These are phyloP conservation scores for Lucilia sericata DNA, from an alignment of 1,140 invertebrate genomes.

Conservation along the genomic window DNA sequence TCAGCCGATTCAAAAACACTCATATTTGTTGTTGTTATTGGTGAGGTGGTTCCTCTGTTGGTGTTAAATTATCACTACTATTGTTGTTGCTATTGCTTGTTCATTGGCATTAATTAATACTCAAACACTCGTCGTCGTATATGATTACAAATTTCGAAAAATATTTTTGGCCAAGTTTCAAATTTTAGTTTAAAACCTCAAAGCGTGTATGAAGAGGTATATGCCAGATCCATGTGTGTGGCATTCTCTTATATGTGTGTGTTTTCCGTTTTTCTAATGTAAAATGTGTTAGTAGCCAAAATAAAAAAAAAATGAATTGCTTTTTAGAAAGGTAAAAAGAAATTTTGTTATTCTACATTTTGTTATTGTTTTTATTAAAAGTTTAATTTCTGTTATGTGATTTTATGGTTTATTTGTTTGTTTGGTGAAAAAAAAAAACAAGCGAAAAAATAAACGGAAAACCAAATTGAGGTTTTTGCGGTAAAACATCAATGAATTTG, in stretches of 20 bases:
- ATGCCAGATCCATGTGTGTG: background rate
- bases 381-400: background rate
- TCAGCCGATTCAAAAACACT: no score
- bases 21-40: background rate
- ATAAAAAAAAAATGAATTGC: background rate
- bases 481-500: constrained; percentile 13
- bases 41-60: background rate
- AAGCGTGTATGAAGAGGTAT: background rate
- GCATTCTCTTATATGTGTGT: background rate
- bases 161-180: constrained; percentile 19
- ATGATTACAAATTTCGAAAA: background rate
- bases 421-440: background rate
- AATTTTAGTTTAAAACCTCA: background rate
- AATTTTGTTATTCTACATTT: background rate
- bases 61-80: background rate
- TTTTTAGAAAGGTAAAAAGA: constrained; percentile 1
- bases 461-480: constrained; percentile 16
- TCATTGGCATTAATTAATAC: background rate
- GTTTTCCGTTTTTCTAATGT: constrained; percentile 14
- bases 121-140: background rate
- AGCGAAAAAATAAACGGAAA: background rate
- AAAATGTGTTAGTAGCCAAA: constrained; percentile 1
- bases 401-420: background rate
- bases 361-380: background rate
- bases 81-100: background rate